Conservation (phyloP, 2,888 invertebrate species). For the Bruchidius siliquastri region DNA sequence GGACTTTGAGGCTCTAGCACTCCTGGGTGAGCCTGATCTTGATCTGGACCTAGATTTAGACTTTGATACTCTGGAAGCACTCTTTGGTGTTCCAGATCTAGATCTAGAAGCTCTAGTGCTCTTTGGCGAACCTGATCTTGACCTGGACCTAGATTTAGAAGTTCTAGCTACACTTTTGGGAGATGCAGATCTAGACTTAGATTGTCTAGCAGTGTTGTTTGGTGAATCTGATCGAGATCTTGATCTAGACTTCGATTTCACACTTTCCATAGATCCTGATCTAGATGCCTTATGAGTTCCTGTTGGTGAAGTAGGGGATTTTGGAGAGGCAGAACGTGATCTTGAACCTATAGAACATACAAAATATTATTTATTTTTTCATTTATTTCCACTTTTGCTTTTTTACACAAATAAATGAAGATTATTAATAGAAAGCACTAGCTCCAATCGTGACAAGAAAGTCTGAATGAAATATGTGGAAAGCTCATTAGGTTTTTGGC, state of each 20-base stretch:
- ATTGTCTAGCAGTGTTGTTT: background rate
- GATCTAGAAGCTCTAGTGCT: slow-evolving; percentile 24
- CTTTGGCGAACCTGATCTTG: slow-evolving; percentile 4
- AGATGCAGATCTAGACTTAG: slow-evolving; percentile 3
- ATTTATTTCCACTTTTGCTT: too few species aligned
- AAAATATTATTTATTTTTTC: background rate
- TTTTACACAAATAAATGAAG: too few species aligned
- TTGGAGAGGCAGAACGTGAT: background rate
- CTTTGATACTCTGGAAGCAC: background rate
- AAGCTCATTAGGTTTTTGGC: too few species aligned
- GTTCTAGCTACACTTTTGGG: background rate
- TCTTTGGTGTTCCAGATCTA: background rate
- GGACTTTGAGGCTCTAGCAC: slow-evolving; percentile 8
- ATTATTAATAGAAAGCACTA: too few species aligned
- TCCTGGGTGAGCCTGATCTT: slow-evolving; percentile 27
- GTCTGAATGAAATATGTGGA: too few species aligned
- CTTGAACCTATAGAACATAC: background rate
- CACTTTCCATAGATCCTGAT: too few species aligned
- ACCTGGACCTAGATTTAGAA: slow-evolving; percentile 1
- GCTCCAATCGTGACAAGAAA: too few species aligned
- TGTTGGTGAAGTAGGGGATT: background rate
- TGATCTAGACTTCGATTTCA: too few species aligned
- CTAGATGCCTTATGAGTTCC: slow-evolving; percentile 31
- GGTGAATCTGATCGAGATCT: slow-evolving; percentile 25
- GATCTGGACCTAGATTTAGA: slow-evolving; percentile 27